Conservation (phyloP, 2,797 vertebrate genomes). For the Otus scops region DNA sequence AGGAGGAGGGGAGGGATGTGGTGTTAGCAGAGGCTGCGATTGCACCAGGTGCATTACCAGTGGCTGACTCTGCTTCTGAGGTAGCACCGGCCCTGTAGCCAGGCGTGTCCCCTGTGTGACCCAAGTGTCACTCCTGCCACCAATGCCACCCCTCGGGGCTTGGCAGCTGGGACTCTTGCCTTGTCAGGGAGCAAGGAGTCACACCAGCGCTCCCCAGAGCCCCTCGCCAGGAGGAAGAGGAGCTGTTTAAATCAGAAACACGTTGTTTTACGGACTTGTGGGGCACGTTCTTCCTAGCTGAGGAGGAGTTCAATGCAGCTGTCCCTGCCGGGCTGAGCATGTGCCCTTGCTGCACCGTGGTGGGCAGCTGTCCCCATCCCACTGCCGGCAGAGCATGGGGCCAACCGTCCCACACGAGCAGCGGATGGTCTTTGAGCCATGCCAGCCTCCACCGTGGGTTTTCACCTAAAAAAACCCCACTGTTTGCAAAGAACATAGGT, state of each 20-base stretch:
- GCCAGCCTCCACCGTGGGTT: fast-evolving
- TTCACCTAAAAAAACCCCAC: neutral
- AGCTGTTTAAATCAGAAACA: neutral
- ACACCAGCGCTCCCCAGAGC: neutral
- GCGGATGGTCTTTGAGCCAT: neutral
- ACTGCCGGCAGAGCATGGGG: fast-evolving
- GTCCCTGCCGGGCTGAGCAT: neutral
- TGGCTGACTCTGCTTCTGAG: neutral
- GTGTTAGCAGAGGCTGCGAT: neutral
- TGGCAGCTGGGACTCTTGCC: neutral
- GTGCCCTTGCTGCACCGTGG: neutral
- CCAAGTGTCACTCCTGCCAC: neutral
- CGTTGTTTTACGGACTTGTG: fast-evolving
- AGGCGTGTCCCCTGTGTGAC: neutral
- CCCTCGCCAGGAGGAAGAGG: neutral
- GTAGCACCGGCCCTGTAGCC: too few relatives aligned
- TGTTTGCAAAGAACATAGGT: neutral
- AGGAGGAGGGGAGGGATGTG: neutral
- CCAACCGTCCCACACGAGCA: fast-evolving
- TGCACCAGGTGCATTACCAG: fast-evolving
- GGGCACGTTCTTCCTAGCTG: fast-evolving
- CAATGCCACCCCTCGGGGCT: neutral
- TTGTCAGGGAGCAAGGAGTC: neutral
- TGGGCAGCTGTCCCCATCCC: neutral
- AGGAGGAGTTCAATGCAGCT: neutral